Percentiles rank a stretch among this genome's conserved stretches.
These are phyloP conservation scores for Blastomussa wellsi DNA, from an alignment of 92 coral and sea anemone genomes.

Conservation along the genomic window DNA sequence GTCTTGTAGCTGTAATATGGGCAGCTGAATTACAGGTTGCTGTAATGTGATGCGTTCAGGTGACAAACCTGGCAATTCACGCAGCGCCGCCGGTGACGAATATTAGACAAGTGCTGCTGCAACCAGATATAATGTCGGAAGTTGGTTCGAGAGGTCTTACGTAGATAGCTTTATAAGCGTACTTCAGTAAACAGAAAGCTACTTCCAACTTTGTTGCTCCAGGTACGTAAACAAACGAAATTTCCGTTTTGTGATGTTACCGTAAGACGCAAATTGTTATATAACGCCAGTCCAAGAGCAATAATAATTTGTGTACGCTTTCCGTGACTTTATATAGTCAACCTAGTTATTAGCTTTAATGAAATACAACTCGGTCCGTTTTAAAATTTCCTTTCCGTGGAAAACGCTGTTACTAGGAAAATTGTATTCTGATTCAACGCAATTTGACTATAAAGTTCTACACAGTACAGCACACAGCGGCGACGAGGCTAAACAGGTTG, in stretches of 20 bases:
- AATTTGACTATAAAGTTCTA: background rate
- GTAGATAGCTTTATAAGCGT: background rate
- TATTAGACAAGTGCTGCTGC: background rate
- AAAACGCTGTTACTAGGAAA: background rate
- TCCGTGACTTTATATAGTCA: conserved; percentile 17
- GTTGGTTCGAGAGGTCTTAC: background rate
- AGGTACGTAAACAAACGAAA: background rate
- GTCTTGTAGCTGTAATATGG: conserved; percentile 11
- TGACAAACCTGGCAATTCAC: conserved; percentile 27
- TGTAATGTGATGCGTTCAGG: conserved; percentile 7
- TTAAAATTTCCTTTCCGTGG: background rate
- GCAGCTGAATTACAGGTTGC: too few relatives aligned
- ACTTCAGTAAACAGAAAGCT: background rate
- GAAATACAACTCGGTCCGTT: background rate
- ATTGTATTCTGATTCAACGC: background rate
- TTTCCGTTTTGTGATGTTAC: background rate
- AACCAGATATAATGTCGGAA: background rate
- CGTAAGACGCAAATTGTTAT: background rate
- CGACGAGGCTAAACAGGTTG: too few relatives aligned
- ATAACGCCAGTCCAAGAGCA: background rate
- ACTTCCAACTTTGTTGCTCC: background rate
- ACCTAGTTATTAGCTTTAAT: background rate
- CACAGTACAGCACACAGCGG: background rate
- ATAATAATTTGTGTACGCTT: background rate
- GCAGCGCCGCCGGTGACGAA: conserved; percentile 17